These are phyloP conservation scores for Pterocles orientalis DNA, from an alignment of 2,113 vertebrate species.

Conservation along the genomic window DNA sequence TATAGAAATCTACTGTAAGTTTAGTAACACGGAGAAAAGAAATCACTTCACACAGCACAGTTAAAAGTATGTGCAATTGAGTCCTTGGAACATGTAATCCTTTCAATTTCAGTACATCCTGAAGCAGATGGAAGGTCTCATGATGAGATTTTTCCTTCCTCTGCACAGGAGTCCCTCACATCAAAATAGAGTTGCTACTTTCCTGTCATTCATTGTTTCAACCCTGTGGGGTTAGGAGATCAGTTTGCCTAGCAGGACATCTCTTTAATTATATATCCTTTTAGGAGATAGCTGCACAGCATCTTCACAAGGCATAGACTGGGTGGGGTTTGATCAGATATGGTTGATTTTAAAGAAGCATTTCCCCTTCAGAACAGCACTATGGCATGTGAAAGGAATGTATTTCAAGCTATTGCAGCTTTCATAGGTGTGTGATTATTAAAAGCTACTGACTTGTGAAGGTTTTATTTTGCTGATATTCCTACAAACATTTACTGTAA, in stretches of 20 bases:
- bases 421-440: background rate
- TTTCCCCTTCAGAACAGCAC: background rate
- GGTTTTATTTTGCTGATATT: background rate
- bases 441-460: background rate
- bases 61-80: background rate
- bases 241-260: background rate
- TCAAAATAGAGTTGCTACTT: constrained; percentile 41
- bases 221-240: background rate
- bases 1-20: background rate
- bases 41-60: background rate
- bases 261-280: constrained; percentile 24
- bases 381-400: background rate
- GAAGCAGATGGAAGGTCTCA: constrained; percentile 24
- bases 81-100: background rate
- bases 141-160: constrained; percentile 52
- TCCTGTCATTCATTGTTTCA: constrained; percentile 45
- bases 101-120: constrained; percentile 16
- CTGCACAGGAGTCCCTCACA: background rate
- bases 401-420: background rate
- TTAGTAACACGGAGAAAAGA: background rate
- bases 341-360: background rate
- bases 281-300: background rate
- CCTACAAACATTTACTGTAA: background rate
- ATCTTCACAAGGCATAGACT: background rate
- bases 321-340: background rate